These are phyloP conservation scores for Trachymyrmex septentrionalis DNA, from an alignment of 1,140 invertebrate genomes.

Conservation along the genomic window DNA sequence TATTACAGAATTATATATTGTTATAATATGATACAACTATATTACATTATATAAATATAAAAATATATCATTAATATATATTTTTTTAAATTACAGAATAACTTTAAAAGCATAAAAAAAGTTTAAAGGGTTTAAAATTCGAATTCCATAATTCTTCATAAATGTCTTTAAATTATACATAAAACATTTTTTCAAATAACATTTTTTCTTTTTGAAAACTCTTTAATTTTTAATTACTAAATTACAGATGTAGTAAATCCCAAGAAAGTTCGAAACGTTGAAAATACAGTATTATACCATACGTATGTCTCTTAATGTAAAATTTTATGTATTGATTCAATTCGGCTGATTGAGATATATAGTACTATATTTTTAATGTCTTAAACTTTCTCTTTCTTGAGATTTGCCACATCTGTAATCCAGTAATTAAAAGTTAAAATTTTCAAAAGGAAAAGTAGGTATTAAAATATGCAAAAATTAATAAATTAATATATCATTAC, in stretches of 20 bases:
- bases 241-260: conserved; percentile 71
- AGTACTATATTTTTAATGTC: conserved; percentile 87
- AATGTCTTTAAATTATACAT: background rate
- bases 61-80: background rate
- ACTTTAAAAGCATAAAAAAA: background rate
- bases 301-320: conserved; percentile 84
- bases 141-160: background rate
- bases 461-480: background rate
- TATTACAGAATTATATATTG: background rate
- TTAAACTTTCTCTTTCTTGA: conserved; percentile 82
- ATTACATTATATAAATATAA: background rate
- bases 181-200: background rate
- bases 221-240: conserved; percentile 28
- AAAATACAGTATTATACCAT: conserved; percentile 88
- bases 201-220: conserved; percentile 11
- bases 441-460: background rate
- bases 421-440: conserved; percentile 29
- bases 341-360: conserved; percentile 86
- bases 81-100: background rate
- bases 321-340: conserved; percentile 84
- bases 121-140: conserved; percentile 15
- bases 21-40: too few relatives aligned
- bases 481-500: conserved; percentile 68
- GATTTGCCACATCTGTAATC: conserved; percentile 70
- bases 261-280: conserved; percentile 83